Percentiles rank a stretch among this genome's conserved stretches.
Evolutionary conservation across 2,888 invertebrate genomes (phyloP).

Genomic region (Leucoma salicis): DNA sequence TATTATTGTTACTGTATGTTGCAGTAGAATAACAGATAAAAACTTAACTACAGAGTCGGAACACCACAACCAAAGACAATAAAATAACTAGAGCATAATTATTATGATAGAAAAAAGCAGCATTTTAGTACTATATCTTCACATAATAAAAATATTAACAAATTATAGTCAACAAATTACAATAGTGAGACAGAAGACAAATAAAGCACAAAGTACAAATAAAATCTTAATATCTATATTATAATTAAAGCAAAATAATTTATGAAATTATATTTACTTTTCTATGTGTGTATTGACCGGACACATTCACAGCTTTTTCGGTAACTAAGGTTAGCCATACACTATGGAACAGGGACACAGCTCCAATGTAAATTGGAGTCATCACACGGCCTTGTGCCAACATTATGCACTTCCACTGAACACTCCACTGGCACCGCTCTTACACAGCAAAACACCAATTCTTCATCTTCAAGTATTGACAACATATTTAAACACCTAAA

Average conservation of each 20-base stretch:
- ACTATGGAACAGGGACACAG: constrained; percentile 59
- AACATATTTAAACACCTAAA: constrained; percentile 64
- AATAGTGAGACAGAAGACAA: constrained; percentile 38
- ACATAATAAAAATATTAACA: constrained; percentile 21
- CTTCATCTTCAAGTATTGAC: constrained; percentile 55
- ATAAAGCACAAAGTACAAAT: constrained; percentile 48
- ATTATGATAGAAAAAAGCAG: constrained; percentile 7
- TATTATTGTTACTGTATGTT: not conserved
- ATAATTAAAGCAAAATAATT: constrained; percentile 55
- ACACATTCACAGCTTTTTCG: constrained; percentile 36
- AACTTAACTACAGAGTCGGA: constrained; percentile 7
- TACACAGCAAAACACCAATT: constrained; percentile 62
- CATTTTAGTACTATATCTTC: constrained; percentile 5
- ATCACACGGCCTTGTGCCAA: constrained; percentile 40
- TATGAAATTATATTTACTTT: constrained; percentile 76
- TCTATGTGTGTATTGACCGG: constrained; percentile 42
- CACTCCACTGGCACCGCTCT: constrained; percentile 57
- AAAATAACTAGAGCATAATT: constrained; percentile 6
- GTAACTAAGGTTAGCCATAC: constrained; percentile 31
- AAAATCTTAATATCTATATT: constrained; percentile 43
- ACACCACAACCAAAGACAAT: constrained; percentile 11
- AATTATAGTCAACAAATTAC: constrained; percentile 26
- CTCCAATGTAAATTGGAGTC: constrained; percentile 48
- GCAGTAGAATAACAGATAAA: not conserved
- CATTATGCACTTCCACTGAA: constrained; percentile 55